phyloP scores from a whole-genome alignment of 2,797 vertebrate genomes.

The Chelon auratus region DNA sequence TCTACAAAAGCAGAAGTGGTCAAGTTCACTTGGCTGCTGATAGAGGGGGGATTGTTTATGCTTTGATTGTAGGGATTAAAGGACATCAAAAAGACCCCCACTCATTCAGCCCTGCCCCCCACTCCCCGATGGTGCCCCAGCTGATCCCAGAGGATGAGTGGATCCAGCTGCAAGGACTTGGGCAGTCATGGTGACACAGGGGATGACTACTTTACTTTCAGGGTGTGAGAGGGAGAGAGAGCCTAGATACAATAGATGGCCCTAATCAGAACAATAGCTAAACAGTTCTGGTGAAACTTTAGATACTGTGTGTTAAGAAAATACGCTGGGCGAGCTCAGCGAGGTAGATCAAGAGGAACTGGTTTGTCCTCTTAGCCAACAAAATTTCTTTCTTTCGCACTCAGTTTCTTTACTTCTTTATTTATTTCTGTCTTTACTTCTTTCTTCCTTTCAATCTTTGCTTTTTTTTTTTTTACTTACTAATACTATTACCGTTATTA shows the following conservation, averaged over 20 bases:
- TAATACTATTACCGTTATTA: background rate
- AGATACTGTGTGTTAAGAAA: constrained; percentile 59
- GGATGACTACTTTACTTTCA: constrained; percentile 54
- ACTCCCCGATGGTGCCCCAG: constrained; percentile 30
- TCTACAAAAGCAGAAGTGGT: constrained; percentile 19
- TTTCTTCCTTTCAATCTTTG: background rate
- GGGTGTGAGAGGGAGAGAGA: constrained; percentile 50
- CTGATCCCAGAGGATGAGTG: constrained; percentile 75
- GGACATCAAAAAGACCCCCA: constrained; percentile 73
- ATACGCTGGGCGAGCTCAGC: constrained; percentile 44
- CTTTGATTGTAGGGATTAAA: constrained; percentile 80
- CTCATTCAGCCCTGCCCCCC: constrained; percentile 48
- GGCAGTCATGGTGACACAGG: constrained; percentile 42
- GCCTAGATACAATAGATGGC: constrained; percentile 63
- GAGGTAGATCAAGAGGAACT: constrained; percentile 72
- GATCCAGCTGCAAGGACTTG: constrained; percentile 76
- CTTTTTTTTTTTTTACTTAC: background rate
- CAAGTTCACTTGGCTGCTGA: constrained; percentile 32
- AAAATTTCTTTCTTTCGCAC: constrained; percentile 11
- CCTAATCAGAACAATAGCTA: constrained; percentile 69
- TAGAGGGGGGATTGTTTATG: constrained; percentile 61
- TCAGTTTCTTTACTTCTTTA: background rate
- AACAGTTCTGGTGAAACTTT: constrained; percentile 74
- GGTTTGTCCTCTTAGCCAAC: constrained; percentile 72
- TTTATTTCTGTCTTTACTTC: constrained; percentile 2